Conservation (phyloP, 2,113 vertebrate species). For the Leptosomus discolor region DNA sequence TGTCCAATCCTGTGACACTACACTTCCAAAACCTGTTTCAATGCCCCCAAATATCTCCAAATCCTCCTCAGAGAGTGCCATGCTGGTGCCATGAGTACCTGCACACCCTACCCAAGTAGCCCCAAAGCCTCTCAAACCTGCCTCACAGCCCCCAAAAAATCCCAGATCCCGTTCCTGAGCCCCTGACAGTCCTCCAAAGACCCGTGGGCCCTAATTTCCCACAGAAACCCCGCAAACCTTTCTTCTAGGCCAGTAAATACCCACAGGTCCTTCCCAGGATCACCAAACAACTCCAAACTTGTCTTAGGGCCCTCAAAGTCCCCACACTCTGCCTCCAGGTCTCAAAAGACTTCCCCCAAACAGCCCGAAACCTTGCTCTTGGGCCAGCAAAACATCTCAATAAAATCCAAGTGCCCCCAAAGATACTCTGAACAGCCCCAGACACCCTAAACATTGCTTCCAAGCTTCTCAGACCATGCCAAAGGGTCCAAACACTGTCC, state of each 20-base stretch:
- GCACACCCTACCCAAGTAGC: neutral
- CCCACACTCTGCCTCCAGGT: neutral
- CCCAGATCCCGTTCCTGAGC: neutral
- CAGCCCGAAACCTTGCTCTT: neutral
- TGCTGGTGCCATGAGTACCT: neutral
- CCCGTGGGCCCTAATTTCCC: neutral
- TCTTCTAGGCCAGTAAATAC: neutral
- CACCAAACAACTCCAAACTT: neutral
- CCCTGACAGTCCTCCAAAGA: neutral
- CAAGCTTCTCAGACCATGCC: neutral
- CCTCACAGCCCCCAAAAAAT: neutral
- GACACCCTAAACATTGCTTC: neutral
- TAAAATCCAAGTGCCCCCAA: neutral
- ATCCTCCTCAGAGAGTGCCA: neutral
- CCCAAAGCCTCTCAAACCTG: neutral
- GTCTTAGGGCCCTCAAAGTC: neutral
- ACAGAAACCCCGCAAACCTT: neutral
- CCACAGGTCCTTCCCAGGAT: neutral
- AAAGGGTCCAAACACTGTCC: neutral
- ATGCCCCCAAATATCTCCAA: neutral
- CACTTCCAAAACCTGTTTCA: neutral
- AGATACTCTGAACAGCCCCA: neutral
- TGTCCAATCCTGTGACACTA: neutral
- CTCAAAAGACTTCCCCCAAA: neutral
- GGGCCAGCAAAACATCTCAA: neutral